Base-by-base conservation (phyloP, 1,140 invertebrate genomes). In the Cydia fagiglandana region DNA sequence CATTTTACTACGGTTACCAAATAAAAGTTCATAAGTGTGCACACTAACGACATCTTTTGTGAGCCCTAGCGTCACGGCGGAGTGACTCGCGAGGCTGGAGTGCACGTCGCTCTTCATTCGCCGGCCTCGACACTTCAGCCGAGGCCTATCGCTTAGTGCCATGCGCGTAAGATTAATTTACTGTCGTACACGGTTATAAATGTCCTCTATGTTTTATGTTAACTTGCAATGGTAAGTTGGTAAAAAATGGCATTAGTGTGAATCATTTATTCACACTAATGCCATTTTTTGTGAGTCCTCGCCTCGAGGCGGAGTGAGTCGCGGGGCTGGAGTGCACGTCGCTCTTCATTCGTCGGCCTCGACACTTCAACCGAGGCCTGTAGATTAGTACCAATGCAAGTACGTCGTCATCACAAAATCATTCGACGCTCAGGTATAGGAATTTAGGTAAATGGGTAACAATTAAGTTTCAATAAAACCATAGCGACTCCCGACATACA, bases 31-130 rank as follows among this genome's bases (percentile, higher is more conserved):
- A 70, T 45, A 45, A 17, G 30, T 15, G 64, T 66, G 30, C 34
- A 70, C 20, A 38, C 34, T 70, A 38, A 38, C 66, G 66, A 84
- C 84, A 83, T 84, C 83, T 84, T 87, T 87, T 87, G 84, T 85
- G 85, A 79, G 76, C 79, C 76, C 78, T 73, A 73, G 56, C 75
- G 75, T 78, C 81, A 77, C 75, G 75, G 73, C 75, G 77, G 77
- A 76, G 76, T 74, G 61, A 76, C 61, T 80, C 84, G 85, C 87
- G 87, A 89, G 86, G 84, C 85, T 80, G 77, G 79, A 89, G 86
- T 83, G 83, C 84, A 86, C 86, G 84, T 84, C 82, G 83, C 83
- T 84, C 83, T 84, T 83, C 84, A 85, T 86, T 87, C 86, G 82
- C 80, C 78, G 84, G 78, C 77, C 74, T 77, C 83, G 83, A 86